A percentile compares a stretch with the other conserved stretches of the same genome.
Evolutionary conservation across 2,888 invertebrate species (phyloP).

Genomic region (Conus canariensis): DNA sequence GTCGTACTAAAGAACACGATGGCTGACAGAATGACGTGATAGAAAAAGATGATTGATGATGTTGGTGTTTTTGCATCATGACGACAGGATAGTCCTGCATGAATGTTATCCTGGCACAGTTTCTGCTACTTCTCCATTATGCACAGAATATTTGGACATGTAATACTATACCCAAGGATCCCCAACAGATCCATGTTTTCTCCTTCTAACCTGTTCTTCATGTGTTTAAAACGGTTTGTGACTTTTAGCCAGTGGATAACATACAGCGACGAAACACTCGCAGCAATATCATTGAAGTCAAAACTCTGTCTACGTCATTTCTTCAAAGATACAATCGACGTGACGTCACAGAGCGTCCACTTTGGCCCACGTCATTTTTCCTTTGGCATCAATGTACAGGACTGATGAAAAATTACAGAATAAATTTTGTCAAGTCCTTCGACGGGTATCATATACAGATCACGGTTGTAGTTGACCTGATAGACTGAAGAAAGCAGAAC

Average conservation of each 20-base stretch:
- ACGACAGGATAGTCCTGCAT: not conserved
- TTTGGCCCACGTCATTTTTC: not conserved
- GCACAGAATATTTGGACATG: not conserved
- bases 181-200: not conserved
- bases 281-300: no score
- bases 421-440: not conserved
- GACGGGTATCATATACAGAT: constrained; percentile 12
- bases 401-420: not conserved
- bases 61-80: not conserved
- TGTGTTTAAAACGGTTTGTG: no score
- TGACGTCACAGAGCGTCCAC: not conserved
- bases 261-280: not conserved
- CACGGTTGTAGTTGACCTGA: not conserved
- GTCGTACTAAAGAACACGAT: not conserved
- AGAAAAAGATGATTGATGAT: not conserved
- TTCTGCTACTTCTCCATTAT: not conserved
- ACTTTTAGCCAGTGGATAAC: not conserved
- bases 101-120: not conserved
- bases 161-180: not conserved
- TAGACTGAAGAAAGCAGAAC: not conserved
- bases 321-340: not conserved
- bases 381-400: not conserved
- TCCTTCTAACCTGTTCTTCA: no score
- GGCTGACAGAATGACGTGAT: not conserved
- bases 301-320: no score